These are phyloP conservation scores for Epinephelus lanceolatus DNA, from an alignment of 2,113 vertebrate species.

Conservation along the genomic window DNA sequence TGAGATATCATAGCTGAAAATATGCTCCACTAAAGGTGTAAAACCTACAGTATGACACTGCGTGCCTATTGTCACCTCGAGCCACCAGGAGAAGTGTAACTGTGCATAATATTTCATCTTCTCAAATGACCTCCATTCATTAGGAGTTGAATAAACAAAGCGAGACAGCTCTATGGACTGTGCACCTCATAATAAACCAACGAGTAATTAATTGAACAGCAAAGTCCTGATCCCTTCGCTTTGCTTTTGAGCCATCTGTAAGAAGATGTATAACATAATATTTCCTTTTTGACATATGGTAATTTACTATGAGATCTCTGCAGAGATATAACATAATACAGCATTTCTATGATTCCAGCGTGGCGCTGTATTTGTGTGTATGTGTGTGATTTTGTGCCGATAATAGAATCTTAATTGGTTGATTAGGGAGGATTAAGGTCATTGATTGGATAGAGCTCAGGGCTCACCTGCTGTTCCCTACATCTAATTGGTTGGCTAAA, in stretches of 20 bases:
- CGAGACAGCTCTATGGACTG: background rate
- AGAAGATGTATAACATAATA: background rate
- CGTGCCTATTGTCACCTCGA: background rate
- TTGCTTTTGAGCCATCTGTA: background rate
- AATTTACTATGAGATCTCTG: background rate
- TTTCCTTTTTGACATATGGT: background rate
- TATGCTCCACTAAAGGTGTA: background rate
- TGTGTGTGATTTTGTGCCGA: constrained; percentile 50
- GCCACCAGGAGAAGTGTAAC: background rate
- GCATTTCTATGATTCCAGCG: constrained; percentile 21
- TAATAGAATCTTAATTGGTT: constrained; percentile 82
- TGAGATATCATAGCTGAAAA: background rate
- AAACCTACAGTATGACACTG: background rate
- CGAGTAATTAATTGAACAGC: background rate
- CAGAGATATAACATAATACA: constrained; percentile 19
- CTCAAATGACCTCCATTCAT: background rate
- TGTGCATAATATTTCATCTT: background rate
- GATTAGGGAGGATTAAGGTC: constrained; percentile 80
- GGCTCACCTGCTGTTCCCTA: constrained; percentile 76
- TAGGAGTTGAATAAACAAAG: constrained; percentile 7
- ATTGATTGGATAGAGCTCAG: constrained; percentile 79
- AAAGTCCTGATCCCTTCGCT: background rate
- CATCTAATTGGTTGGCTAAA: constrained; percentile 77
- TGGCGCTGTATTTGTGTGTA: background rate
- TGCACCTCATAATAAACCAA: background rate